Base-by-base conservation (phyloP, 2,797 vertebrate genomes). In the Cirrhinus molitorella region DNA sequence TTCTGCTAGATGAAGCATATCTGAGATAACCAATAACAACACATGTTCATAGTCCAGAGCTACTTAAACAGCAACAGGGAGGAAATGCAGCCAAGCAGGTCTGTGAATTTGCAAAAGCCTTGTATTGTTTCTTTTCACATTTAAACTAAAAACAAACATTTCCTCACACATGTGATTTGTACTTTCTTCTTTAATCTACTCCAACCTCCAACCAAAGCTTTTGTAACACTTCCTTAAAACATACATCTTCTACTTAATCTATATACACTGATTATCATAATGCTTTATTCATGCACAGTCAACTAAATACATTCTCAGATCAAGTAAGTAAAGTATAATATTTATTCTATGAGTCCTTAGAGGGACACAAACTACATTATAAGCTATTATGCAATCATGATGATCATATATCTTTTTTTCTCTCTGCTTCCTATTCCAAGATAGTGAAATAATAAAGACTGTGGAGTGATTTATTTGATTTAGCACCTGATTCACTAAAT, bases 141-240 rank as follows among this genome's bases (percentile, higher is more conserved):
- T 61, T 61, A 5, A 61, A 25, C 16, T 45, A 23, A 45, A 57
- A 19, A n/a, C n/a, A n/a, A n/a, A n/a, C n/a, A n/a, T n/a, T n/a
- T n/a, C n/a, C n/a, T n/a, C n/a, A n/a, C n/a, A n/a, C n/a, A n/a
- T n/a, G n/a, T n/a, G n/a, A n/a, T n/a, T n/a, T n/a, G n/a, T n/a
- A n/a, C n/a, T n/a, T n/a, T n/a, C 53, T 5, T 23, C 47, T 87
- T 87, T 85, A 55, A 83, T 87, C 61, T 79, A 21, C 4, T 43
- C 10, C 49, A 57, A 47, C 47, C 43, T 79, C 13, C 10, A 71
- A 71, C 13, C 10, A 71, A 71, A 13, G 40, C n/a, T 47, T 71
- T 47, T 31, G 5, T 21, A 21, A 53, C 28, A 51, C 47, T 31
- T 53, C 5, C 47, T 53, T 73, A 31, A 72, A 72, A 72, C 45